A percentile compares a stretch with the other conserved stretches of the same genome.
Conservation (phyloP, 2,888 invertebrate genomes). For the Drosophila kambysellisi region DNA sequence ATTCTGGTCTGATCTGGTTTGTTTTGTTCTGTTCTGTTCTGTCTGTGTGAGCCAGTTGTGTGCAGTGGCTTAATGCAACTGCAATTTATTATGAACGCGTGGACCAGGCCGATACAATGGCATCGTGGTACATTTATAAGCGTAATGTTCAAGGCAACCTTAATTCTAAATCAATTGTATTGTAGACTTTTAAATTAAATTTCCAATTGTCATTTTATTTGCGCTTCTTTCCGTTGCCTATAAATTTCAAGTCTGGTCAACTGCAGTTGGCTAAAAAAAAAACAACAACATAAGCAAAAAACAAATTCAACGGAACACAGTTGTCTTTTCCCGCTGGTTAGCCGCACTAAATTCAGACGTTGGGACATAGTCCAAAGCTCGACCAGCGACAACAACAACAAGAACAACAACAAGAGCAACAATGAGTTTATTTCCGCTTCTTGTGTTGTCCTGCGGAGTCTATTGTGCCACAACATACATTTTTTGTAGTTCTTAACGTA, state of each 20-base stretch:
- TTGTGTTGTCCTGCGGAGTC: slow-evolving; percentile 44
- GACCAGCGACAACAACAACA: slow-evolving; percentile 2
- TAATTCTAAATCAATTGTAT: slow-evolving; percentile 63
- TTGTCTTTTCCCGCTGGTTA: slow-evolving; percentile 27
- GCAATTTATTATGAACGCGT: slow-evolving; percentile 33
- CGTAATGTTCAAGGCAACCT: slow-evolving; percentile 28
- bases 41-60: slow-evolving; percentile 9
- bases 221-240: slow-evolving; percentile 60
- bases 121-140: slow-evolving; percentile 28
- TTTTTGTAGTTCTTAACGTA: slow-evolving; percentile 32
- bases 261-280: slow-evolving; percentile 26
- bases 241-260: slow-evolving; percentile 52
- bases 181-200: slow-evolving; percentile 63
- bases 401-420: slow-evolving; percentile 27
- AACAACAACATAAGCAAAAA: neutral
- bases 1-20: neutral
- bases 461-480: slow-evolving; percentile 25
- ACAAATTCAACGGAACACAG: slow-evolving; percentile 10
- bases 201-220: slow-evolving; percentile 70
- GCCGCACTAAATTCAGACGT: slow-evolving; percentile 52
- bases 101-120: neutral
- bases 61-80: slow-evolving; percentile 32
- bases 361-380: slow-evolving; percentile 32
- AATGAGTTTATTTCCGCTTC: slow-evolving; percentile 68
- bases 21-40: neutral